phyloP scores from a whole-genome alignment of 2,888 invertebrate species.

The Epirrhoe alternata region DNA sequence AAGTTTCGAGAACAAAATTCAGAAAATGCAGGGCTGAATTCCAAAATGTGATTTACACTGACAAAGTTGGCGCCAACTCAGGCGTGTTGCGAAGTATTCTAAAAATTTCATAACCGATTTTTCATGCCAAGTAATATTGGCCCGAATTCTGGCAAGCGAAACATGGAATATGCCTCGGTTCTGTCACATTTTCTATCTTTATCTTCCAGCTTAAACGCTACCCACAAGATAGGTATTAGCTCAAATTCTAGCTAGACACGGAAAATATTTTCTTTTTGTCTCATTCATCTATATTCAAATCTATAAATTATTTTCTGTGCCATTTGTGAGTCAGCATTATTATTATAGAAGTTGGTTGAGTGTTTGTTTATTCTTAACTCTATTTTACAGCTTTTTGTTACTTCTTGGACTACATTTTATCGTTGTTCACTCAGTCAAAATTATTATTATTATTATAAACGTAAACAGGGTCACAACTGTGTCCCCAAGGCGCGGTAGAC shows the following conservation, averaged over 20 bases:
- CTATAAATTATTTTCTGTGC: not conserved
- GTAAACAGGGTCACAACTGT: too few relatives aligned
- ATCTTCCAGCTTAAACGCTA: not conserved
- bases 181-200: not conserved
- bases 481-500: too few relatives aligned
- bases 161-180: not conserved
- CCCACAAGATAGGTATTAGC: too few relatives aligned
- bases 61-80: conserved; percentile 28
- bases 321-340: not conserved
- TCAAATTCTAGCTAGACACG: too few relatives aligned
- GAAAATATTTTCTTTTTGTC: too few relatives aligned
- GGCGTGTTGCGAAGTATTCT: conserved; percentile 1
- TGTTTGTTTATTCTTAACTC: too few relatives aligned
- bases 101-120: conserved; percentile 22
- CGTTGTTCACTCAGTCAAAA: too few relatives aligned
- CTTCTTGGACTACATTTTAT: too few relatives aligned
- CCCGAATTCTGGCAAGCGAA: not conserved
- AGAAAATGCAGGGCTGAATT: conserved; percentile 21
- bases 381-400: too few relatives aligned
- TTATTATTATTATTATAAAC: too few relatives aligned
- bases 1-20: not conserved
- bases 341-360: too few relatives aligned
- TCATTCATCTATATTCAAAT: too few relatives aligned
- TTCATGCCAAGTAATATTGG: conserved; percentile 11
- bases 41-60: conserved; percentile 17